Base-by-base conservation (phyloP, 2,113 vertebrate genomes). In the Phycodurus eques region DNA sequence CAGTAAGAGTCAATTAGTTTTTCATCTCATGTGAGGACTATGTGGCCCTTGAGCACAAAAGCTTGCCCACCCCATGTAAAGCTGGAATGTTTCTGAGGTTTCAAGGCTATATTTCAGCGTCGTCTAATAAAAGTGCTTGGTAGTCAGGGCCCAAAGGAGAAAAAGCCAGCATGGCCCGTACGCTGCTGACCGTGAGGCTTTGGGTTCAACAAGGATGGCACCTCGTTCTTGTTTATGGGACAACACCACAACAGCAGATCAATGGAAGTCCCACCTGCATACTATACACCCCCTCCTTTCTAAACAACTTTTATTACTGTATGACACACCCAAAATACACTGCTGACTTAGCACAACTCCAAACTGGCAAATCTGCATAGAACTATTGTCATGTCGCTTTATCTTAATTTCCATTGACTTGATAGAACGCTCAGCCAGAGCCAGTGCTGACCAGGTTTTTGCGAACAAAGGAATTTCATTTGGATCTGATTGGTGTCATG, bases 231-330 rank as follows among this genome's bases (percentile, higher is more conserved):
- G 80, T 82, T 84, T 77, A 86, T 46, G 33, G 49, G 46, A 81
- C 8, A 82, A 88, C 65, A 78, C 56, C 3, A 70, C 73, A 78
- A 76, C 77, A 72, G 12, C 2, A 68, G 22, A 85, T 81, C 63
- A 83, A 77, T 72, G 66, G 0, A 15, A 66, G 44, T 31, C 22
- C 1, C 15, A 31, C 59, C 42, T 14, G 43, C 63, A 46, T 15
- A 14, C 8, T 9, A 20, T 10, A n/a, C 63, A 15, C 13, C 20
- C n/a, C n/a, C n/a, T 0, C 12, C 2, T 11, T 33, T 33, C 14
- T 60, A 1, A 33, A 60, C 13, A 14, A 27, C 20, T 1, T n/a
- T 12, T 22, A n/a, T 44, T 46, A 19, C 2, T 14, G 2, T 61
- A 8, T 27, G 14, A 31, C 61, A 22, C n/a, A 60, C 20, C 2